Evolutionary conservation across 2,797 vertebrate genomes (phyloP), one percentile per base, ranked within the genome.

Genomic region (Danio aesculapii): DNA sequence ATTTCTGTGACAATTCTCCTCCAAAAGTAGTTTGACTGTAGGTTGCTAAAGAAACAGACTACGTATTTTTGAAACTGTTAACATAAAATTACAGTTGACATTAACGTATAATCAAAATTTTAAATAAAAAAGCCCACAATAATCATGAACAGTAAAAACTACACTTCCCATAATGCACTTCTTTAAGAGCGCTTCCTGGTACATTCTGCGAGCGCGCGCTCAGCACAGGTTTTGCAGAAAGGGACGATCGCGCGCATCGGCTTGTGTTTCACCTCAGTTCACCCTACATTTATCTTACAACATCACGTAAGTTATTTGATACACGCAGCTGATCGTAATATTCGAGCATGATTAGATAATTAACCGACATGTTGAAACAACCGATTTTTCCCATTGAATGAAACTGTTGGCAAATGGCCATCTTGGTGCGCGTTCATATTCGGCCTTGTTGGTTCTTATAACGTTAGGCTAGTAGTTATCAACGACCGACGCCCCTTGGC

Each of bases 251-350:
- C 19, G 13, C 46, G 21, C 57, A 79, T 53, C 13, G 47, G 4
- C 11, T 41, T 50, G n/a, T 52, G 6, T 16, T 52, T 58, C 6
- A 7, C 5, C 16, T 19, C 8, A 7, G n/a, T 52, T 21, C 2
- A 57, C 16, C 5, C 44, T 43, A 19, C 30, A 50, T 19, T 52
- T 52, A 55, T 12, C 12, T 44, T 46, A 14, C 49, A 53, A 55
- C n/a, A 55, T 44, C 57, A 72, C 47, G 77, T 72, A 79, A 79
- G 68, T 79, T 1, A 52, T 71, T 53, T 55, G 12, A 71, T 63
- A n/a, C 4, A 0, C 62, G 67, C 13, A 52, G 0, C 12, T 14
- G 11, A 8, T 2, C 21, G 21, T 58, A 12, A 79, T 44, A 14
- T 62, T 50, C 0, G 0, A 50, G 11, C 0, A 44, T 3, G 46